These are phyloP conservation scores for Aldabrachelys gigantea DNA, from an alignment of 2,113 vertebrate species.

Conservation along the genomic window DNA sequence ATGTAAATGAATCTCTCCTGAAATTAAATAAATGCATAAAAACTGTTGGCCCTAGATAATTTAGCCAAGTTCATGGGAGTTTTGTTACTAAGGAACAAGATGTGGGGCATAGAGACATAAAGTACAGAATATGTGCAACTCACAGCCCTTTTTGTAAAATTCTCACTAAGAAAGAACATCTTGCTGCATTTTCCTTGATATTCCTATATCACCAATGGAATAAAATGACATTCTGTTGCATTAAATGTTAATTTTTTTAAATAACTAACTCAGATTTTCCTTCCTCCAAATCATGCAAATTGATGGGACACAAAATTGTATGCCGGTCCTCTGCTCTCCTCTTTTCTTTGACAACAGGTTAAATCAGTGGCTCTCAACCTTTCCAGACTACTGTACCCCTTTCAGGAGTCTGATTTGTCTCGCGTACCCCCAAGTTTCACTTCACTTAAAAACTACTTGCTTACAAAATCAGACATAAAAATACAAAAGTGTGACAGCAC, in stretches of 20 bases:
- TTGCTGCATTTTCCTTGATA: background rate
- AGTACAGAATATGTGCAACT: background rate
- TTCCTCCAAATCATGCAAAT: background rate
- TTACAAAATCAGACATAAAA: no score
- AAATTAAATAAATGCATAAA: background rate
- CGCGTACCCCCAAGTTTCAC: no score
- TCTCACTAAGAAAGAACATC: background rate
- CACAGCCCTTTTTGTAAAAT: background rate
- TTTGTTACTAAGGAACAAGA: background rate
- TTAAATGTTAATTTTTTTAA: background rate
- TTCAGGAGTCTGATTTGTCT: no score
- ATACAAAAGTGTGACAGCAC: no score
- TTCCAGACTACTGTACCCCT: no score
- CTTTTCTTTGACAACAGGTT: background rate
- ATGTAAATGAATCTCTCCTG: background rate
- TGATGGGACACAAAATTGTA: background rate
- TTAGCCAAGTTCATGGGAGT: background rate
- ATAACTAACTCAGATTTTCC: background rate
- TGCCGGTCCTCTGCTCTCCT: background rate
- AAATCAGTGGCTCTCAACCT: background rate
- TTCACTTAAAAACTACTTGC: no score
- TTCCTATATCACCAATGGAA: background rate
- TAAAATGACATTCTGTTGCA: background rate
- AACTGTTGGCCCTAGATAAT: background rate
- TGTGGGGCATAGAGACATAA: background rate